Conservation (phyloP, 2,113 vertebrate genomes). For the Narcine bancroftii region DNA sequence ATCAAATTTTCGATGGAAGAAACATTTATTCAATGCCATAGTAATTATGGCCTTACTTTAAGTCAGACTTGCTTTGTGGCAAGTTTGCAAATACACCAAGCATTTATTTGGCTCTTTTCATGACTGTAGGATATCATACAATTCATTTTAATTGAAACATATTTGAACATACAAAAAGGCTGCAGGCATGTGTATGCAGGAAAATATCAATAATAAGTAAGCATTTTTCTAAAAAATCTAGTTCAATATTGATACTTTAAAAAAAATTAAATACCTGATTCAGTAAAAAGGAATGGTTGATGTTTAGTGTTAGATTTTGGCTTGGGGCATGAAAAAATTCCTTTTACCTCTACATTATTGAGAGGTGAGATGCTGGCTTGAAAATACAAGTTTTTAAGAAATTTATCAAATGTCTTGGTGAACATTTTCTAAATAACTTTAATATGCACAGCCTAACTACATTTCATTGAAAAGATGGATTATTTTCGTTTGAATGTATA, state of each 20-base stretch:
- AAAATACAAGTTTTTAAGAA: background rate
- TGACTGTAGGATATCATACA: background rate
- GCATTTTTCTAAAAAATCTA: too few species aligned
- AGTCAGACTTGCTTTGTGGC: background rate
- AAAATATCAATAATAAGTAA: background rate
- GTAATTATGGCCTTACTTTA: background rate
- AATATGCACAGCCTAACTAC: background rate
- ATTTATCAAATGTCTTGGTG: background rate
- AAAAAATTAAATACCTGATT: too few species aligned
- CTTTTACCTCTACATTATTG: background rate
- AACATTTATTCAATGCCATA: background rate
- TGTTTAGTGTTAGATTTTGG: background rate
- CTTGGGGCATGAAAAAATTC: background rate
- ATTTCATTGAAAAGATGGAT: background rate
- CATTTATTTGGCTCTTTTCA: background rate
- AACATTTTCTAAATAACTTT: background rate
- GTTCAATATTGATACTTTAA: too few species aligned
- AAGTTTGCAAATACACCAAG: background rate
- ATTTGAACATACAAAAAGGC: background rate
- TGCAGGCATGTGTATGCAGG: background rate
- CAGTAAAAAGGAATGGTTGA: too few species aligned
- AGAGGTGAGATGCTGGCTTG: background rate
- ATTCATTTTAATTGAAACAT: background rate
- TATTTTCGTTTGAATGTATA: background rate
- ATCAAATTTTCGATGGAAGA: background rate